phyloP scores from a whole-genome alignment of 2,888 invertebrate species.

The Hemistola chrysoprasaria region DNA sequence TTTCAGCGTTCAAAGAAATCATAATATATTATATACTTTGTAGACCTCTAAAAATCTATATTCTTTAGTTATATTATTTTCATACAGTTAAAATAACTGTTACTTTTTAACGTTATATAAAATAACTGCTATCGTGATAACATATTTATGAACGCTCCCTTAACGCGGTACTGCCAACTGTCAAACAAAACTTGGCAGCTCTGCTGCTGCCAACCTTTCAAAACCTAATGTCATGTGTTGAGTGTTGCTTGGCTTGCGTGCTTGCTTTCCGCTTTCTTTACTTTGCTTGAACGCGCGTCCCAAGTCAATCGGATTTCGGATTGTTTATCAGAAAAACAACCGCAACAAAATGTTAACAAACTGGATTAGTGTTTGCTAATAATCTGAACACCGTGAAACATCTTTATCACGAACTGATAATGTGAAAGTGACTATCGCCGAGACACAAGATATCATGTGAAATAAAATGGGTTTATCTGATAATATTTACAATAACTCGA shows the following conservation, averaged over 20 bases:
- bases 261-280: slow-evolving; percentile 71
- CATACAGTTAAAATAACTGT: neutral
- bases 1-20: too few species aligned
- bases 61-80: too few species aligned
- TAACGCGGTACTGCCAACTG: slow-evolving; percentile 42
- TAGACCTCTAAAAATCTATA: too few species aligned
- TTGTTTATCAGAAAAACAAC: slow-evolving; percentile 56
- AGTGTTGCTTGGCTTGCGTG: slow-evolving; percentile 61
- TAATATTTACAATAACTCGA: slow-evolving; percentile 63
- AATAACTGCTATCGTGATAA: slow-evolving; percentile 4
- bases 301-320: slow-evolving; percentile 61
- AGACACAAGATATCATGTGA: slow-evolving; percentile 63
- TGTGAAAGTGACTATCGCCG: slow-evolving; percentile 75
- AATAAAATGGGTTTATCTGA: slow-evolving; percentile 65
- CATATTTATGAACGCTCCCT: slow-evolving; percentile 45
- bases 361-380: slow-evolving; percentile 34
- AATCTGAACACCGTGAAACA: slow-evolving; percentile 34
- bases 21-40: too few species aligned
- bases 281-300: slow-evolving; percentile 74
- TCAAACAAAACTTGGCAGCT: slow-evolving; percentile 22
- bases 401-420: slow-evolving; percentile 46
- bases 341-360: slow-evolving; percentile 52
- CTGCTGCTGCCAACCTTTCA: slow-evolving; percentile 49
- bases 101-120: too few species aligned
- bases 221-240: slow-evolving; percentile 64